A percentile compares a stretch with the other conserved stretches of the same genome.
Conservation (phyloP, 2,888 invertebrate genomes). For the Gibbula magus region DNA sequence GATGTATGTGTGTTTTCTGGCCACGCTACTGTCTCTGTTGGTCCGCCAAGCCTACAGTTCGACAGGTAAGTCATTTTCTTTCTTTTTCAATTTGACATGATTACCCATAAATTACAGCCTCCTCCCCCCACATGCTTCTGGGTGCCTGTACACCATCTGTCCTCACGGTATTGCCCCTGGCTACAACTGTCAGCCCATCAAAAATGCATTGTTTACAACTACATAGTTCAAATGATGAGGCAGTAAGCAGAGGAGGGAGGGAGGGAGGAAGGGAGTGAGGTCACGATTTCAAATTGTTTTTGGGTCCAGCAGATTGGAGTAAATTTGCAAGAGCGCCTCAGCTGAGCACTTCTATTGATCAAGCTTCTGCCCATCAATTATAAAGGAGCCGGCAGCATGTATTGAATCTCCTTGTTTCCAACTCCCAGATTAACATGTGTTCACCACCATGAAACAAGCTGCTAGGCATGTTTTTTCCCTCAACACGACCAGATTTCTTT, state of each 20-base stretch:
- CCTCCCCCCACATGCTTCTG: background rate
- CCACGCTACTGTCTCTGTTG: conserved; percentile 28
- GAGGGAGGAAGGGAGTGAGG: too few relatives aligned
- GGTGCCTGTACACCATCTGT: background rate
- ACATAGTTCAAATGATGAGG: too few relatives aligned
- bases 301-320: background rate
- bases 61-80: conserved; percentile 16
- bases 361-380: background rate
- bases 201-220: too few relatives aligned
- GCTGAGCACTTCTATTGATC: background rate
- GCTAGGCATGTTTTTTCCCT: background rate
- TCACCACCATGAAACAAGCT: background rate
- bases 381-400: too few relatives aligned
- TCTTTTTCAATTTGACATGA: conserved; percentile 3
- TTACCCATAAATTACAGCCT: conserved; percentile 12
- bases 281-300: background rate
- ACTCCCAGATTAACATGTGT: background rate
- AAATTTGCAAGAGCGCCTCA: background rate
- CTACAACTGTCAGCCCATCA: too few relatives aligned
- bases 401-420: too few relatives aligned
- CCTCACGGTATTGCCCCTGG: background rate
- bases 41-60: conserved; percentile 14
- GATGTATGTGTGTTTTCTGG: conserved; percentile 35
- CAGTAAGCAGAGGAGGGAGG: too few relatives aligned
- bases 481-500: background rate